phyloP scores from a whole-genome alignment of 2,113 vertebrate genomes.

The Ammodramus savannarum region DNA sequence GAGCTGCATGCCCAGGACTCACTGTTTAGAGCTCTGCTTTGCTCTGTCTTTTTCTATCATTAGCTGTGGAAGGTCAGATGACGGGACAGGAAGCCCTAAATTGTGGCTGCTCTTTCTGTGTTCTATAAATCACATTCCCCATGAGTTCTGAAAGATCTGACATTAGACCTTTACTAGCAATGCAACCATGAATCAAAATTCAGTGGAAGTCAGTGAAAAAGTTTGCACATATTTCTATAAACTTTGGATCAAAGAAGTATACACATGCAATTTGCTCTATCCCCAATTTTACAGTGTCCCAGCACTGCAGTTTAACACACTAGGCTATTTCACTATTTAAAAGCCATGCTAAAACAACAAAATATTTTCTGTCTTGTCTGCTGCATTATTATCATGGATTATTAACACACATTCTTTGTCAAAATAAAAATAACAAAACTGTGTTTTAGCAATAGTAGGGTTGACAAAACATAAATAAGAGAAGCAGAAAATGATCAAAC shows the following conservation, averaged over 20 bases:
- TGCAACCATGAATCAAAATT: not conserved
- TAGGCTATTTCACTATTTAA: not conserved
- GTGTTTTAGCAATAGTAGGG: not conserved
- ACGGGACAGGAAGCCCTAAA: not conserved
- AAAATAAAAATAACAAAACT: not conserved
- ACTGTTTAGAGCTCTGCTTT: not conserved
- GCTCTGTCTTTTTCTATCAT: not conserved
- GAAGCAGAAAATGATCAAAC: not conserved
- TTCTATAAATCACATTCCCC: not conserved
- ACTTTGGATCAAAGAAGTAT: not conserved
- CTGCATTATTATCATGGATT: not conserved
- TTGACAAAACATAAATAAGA: not conserved
- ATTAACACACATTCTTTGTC: not conserved
- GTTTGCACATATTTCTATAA: not conserved
- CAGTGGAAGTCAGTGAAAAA: not conserved
- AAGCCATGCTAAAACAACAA: not conserved
- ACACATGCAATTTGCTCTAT: not conserved
- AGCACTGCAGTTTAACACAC: not conserved
- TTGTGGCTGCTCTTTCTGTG: not conserved
- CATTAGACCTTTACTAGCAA: not conserved
- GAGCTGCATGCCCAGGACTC: rapidly evolving
- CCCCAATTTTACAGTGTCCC: not conserved
- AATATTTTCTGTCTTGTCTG: not conserved
- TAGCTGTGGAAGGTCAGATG: not conserved
- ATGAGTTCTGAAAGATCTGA: not conserved